Conservation (phyloP, 2,797 vertebrate genomes). For the Poeciliopsis infans region DNA sequence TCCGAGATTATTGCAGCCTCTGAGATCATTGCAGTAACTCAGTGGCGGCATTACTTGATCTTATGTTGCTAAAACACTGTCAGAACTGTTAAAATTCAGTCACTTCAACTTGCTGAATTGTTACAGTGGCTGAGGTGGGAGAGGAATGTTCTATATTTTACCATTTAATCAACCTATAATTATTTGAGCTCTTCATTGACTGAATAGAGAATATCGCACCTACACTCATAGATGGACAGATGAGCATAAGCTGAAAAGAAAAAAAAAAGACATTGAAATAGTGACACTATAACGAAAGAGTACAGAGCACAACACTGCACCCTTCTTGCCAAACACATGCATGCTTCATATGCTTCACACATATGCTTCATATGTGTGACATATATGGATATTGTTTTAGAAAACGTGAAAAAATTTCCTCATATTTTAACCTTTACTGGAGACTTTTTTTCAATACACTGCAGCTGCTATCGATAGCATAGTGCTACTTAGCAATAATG, state of each 20-base stretch:
- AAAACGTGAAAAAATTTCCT: neutral
- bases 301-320: neutral
- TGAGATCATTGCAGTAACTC: neutral
- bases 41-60: neutral
- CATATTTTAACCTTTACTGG: neutral
- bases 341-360: no score
- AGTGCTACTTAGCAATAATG: neutral
- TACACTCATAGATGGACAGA: neutral
- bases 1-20: neutral
- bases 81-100: neutral
- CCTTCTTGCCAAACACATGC: neutral
- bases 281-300: neutral
- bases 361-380: neutral
- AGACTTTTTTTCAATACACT: neutral
- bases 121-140: neutral
- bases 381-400: neutral
- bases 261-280: neutral
- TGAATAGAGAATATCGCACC: neutral
- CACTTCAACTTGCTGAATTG: neutral
- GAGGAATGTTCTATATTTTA: neutral
- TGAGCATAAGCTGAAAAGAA: neutral
- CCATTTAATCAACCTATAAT: neutral
- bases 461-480: neutral
- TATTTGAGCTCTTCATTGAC: neutral
- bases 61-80: neutral